A percentile compares a stretch with the other conserved stretches of the same genome.
Evolutionary conservation across 2,797 vertebrate species (phyloP).

Genomic region (Huso huso): DNA sequence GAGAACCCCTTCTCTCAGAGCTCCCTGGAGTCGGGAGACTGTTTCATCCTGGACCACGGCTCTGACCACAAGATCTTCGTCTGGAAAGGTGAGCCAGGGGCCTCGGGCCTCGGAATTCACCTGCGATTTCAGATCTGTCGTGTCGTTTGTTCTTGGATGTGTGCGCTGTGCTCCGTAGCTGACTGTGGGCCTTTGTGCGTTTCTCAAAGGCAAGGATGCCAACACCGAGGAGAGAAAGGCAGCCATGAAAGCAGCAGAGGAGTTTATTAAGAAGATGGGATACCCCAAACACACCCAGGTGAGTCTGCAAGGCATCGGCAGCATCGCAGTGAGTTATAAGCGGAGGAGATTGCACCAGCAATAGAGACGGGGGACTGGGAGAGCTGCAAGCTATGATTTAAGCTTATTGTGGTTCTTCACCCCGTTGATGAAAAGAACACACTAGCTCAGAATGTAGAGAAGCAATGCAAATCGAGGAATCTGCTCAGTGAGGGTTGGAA

Average conservation of each 20-base stretch:
- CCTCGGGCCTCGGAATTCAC: neutral
- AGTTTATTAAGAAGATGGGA: slow-evolving; percentile 93
- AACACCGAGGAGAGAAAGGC: slow-evolving; percentile 86
- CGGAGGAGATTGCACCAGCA: too few relatives aligned
- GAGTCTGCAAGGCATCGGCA: slow-evolving; percentile 5
- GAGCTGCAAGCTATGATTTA: neutral
- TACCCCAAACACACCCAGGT: slow-evolving; percentile 89
- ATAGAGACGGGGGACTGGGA: too few relatives aligned
- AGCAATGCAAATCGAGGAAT: too few relatives aligned
- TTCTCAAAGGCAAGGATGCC: slow-evolving; percentile 72
- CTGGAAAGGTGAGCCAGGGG: slow-evolving; percentile 80
- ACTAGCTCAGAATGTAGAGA: too few relatives aligned
- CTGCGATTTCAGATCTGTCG: too few relatives aligned
- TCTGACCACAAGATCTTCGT: slow-evolving; percentile 88
- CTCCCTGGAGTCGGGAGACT: slow-evolving; percentile 79
- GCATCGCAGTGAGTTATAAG: neutral
- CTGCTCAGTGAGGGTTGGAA: too few relatives aligned
- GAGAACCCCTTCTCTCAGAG: slow-evolving; percentile 91
- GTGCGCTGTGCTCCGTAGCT: neutral
- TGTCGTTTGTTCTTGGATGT: neutral
- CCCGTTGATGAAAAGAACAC: too few relatives aligned
- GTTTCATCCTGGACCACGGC: slow-evolving; percentile 94
- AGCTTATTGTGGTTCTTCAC: too few relatives aligned
- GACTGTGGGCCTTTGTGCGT: neutral
- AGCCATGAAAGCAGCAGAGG: slow-evolving; percentile 80